Base-by-base conservation (phyloP, 2,113 vertebrate genomes). In the Carassius gibelio region DNA sequence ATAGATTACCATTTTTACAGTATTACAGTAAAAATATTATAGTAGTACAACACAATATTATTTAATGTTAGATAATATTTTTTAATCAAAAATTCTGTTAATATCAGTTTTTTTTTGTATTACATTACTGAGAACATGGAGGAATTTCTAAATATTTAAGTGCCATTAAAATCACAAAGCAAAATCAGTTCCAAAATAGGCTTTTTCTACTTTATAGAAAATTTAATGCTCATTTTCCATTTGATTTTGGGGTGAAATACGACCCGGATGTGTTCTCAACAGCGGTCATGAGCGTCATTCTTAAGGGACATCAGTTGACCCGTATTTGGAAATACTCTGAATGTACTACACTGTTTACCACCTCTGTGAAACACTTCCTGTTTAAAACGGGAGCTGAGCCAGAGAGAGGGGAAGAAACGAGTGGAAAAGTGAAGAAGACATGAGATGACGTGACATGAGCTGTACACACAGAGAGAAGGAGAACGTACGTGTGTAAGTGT, bases 361-460 rank as follows among this genome's bases (percentile, higher is more conserved):
- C 59, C 34, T 79, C 19, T 42, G 55, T 34, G 50, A 79, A 23
- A 68, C 34, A 74, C 42, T 15, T 21, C 36, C 50, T 85, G 45
- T 57, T 86, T 83, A 76, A 68, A 34, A 84, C 75, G 48, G 81
- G 62, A 79, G 69, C 62, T n/a, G 50, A 78, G 77, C 26, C 23
- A 38, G 82, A 75, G n/a, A 5, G 34, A 34, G 42, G 45, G n/a
- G 57, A 26, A 85, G 66, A 30, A 9, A 34, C 88, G 74, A 88
- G 75, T 86, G 88, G 88, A 88, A 86, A 77, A 88, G 72, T 52
- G 66, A 75, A 81, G 26, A 50, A 59, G 48, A 83, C 75, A 83
- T 78, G 34, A 48, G 48, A 7, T 81, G 55, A 38, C 4, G 77
- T 76, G 26, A 45, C 38, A 57, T 72, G 30, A 55, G 52, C 38